A percentile compares a stretch with the other conserved stretches of the same genome.
phyloP scores from a whole-genome alignment of 1,140 invertebrate genomes.

The Drosophila prosaltans region DNA sequence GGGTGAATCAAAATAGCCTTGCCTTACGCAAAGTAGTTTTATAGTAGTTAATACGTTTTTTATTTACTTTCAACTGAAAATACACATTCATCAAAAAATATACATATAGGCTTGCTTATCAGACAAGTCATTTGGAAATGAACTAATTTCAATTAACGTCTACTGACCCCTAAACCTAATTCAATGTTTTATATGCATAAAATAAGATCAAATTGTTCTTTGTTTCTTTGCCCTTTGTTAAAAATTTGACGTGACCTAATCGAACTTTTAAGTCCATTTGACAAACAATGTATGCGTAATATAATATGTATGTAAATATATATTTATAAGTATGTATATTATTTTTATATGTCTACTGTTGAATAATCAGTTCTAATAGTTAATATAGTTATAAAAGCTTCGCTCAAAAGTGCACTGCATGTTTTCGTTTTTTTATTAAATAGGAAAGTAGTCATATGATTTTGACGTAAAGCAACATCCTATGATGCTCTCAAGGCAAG shows the following conservation, averaged over 20 bases:
- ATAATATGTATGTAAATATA: conserved; percentile 4
- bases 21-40: not conserved
- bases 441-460: not conserved
- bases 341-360: conserved; percentile 19
- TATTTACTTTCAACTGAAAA: conserved; percentile 19
- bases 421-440: conserved; percentile 8
- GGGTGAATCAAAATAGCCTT: too few relatives aligned
- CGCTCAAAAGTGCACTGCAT: conserved; percentile 20
- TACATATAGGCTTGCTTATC: conserved; percentile 1
- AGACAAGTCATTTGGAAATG: conserved; percentile 15
- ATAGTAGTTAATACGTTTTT: conserved; percentile 10
- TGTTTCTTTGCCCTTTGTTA: not conserved
- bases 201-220: conserved; percentile 11
- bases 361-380: conserved; percentile 4
- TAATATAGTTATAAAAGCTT: conserved; percentile 19
- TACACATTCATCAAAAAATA: conserved; percentile 17
- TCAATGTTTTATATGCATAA: conserved; percentile 6
- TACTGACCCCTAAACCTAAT: conserved; percentile 6
- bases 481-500: conserved; percentile 14
- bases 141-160: conserved; percentile 9
- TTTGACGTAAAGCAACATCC: not conserved
- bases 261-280: conserved; percentile 1
- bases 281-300: conserved; percentile 1
- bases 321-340: not conserved
- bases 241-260: not conserved